Percentiles rank a stretch among this genome's conserved stretches.
Evolutionary conservation across 1,140 invertebrate species (phyloP).

Genomic region (Agrypnia vestita): DNA sequence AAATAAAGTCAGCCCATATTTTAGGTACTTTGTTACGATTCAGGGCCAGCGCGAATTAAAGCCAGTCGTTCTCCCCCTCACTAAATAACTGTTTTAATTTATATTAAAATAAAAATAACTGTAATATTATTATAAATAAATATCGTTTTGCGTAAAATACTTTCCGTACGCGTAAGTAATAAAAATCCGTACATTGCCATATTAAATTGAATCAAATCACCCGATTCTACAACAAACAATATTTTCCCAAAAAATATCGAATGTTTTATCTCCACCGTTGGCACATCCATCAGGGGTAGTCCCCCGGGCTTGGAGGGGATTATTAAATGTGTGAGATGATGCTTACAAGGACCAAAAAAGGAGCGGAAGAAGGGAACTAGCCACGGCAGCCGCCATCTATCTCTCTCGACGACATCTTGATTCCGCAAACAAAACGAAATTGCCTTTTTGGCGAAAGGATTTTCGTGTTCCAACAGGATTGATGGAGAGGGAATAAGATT

Average conservation of each 20-base stretch:
- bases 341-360: conserved; percentile 12
- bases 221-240: not conserved
- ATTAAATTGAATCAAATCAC: not conserved
- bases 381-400: conserved; percentile 16
- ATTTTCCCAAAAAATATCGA: not conserved
- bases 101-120: no score
- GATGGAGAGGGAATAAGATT: conserved; percentile 37
- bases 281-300: conserved; percentile 22
- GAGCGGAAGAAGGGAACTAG: not conserved
- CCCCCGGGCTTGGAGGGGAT: not conserved
- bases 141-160: no score
- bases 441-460: conserved; percentile 39
- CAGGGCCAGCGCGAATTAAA: no score
- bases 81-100: no score
- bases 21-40: no score
- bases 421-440: conserved; percentile 40
- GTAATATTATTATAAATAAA: no score
- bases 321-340: conserved; percentile 34
- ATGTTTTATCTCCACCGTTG: conserved; percentile 7
- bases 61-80: no score
- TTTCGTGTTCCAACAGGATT: conserved; percentile 29
- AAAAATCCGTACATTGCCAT: no score
- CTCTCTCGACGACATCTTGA: conserved; percentile 27
- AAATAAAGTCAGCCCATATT: no score
- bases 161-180: no score